Conservation (phyloP, 2,797 vertebrate genomes). For the Tolypeutes matacus region DNA sequence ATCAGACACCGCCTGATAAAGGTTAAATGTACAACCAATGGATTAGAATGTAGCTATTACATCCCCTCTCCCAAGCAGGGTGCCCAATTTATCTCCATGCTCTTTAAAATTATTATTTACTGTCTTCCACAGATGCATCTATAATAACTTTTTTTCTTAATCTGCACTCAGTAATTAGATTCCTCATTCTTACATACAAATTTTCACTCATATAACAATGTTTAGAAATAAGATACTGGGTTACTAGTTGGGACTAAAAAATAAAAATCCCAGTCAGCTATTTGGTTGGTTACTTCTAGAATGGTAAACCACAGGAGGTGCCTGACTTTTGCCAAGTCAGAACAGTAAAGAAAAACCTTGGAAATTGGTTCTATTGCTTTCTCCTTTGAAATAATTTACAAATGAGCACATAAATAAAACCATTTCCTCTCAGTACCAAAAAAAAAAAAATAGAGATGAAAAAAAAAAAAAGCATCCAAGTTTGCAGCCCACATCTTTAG, state of each 20-base stretch:
- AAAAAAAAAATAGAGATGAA: conserved; percentile 10
- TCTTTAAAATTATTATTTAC: conserved; percentile 69
- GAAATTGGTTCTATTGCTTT: conserved; percentile 19
- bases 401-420: conserved; percentile 82
- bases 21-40: conserved; percentile 58
- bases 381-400: conserved; percentile 74
- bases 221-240: conserved; percentile 77
- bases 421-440: conserved; percentile 69
- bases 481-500: conserved; percentile 75
- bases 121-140: conserved; percentile 31
- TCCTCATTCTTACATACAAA: conserved; percentile 65
- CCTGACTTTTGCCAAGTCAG: conserved; percentile 55
- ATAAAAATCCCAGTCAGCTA: conserved; percentile 74
- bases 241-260: conserved; percentile 74
- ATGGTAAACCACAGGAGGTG: conserved; percentile 68
- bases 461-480: conserved; percentile 66
- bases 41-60: conserved; percentile 33
- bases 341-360: conserved; percentile 64
- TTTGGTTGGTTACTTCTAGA: conserved; percentile 75
- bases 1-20: conserved; percentile 57
- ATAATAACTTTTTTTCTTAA: conserved; percentile 53
- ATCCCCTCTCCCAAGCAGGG: conserved; percentile 4
- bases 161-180: conserved; percentile 77
- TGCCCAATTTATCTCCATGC: conserved; percentile 2
- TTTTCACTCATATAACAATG: conserved; percentile 68